phyloP scores from a whole-genome alignment of 2,113 vertebrate species.

The Oreochromis niloticus region DNA sequence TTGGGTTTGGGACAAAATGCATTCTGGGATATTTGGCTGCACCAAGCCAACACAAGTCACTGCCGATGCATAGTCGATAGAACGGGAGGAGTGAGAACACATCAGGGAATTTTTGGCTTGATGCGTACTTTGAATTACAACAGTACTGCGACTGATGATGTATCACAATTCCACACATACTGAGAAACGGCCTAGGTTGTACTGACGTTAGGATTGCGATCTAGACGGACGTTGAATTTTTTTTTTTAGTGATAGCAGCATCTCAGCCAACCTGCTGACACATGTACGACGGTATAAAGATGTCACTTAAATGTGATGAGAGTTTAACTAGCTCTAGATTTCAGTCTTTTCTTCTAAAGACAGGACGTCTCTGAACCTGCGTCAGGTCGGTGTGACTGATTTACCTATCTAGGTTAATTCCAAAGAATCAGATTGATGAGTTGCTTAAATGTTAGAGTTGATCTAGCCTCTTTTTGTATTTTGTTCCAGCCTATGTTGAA shows the following conservation, averaged over 20 bases:
- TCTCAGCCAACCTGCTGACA: background rate
- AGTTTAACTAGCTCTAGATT: background rate
- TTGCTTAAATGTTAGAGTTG: background rate
- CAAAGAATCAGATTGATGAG: background rate
- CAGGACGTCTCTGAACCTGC: background rate
- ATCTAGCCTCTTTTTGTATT: background rate
- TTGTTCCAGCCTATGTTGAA: slow-evolving; percentile 57
- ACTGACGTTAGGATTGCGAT: background rate
- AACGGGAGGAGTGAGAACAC: too few relatives aligned
- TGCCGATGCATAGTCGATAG: too few relatives aligned
- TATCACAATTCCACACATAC: background rate
- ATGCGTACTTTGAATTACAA: too few relatives aligned
- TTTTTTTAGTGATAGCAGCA: background rate
- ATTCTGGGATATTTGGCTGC: too few relatives aligned
- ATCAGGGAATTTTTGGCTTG: too few relatives aligned
- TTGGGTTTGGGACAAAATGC: too few relatives aligned
- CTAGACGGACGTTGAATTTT: background rate
- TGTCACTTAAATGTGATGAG: background rate
- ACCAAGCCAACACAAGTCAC: too few relatives aligned
- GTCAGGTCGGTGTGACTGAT: background rate
- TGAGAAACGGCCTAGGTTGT: background rate
- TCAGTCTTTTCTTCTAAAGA: background rate
- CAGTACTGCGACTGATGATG: too few relatives aligned
- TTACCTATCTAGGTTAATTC: background rate
- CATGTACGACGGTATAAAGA: background rate